Evolutionary conservation across 2,888 invertebrate species (phyloP).

Genomic region (Aspidapion aeneum): DNA sequence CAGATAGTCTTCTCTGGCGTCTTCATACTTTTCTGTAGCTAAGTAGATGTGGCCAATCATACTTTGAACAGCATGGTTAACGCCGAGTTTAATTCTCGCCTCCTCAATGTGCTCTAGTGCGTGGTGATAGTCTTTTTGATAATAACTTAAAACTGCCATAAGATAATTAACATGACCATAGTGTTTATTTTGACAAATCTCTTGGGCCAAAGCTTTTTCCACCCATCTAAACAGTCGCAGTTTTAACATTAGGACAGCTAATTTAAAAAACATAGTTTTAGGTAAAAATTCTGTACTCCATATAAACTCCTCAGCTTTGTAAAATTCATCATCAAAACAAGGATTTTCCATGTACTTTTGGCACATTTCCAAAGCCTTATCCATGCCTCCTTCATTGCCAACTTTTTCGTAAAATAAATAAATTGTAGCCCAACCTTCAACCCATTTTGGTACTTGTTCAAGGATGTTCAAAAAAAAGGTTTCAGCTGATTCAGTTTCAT

Average conservation of each 20-base stretch:
- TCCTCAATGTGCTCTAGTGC: conserved; percentile 40
- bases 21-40: conserved; percentile 30
- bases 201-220: conserved; percentile 39
- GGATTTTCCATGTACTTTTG: conserved; percentile 33
- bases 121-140: conserved; percentile 37
- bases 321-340: conserved; percentile 27
- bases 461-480: conserved; percentile 41
- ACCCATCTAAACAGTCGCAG: conserved; percentile 39
- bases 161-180: conserved; percentile 41
- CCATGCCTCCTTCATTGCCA: conserved; percentile 39
- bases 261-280: conserved; percentile 37
- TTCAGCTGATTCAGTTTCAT: conserved; percentile 40
- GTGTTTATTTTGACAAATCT: conserved; percentile 30
- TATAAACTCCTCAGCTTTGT: conserved; percentile 35
- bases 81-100: conserved; percentile 36
- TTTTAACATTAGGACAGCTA: conserved; percentile 40
- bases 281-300: conserved; percentile 39
- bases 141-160: conserved; percentile 40
- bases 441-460: conserved; percentile 37
- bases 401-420: conserved; percentile 40
- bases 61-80: conserved; percentile 36
- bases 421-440: conserved; percentile 44
- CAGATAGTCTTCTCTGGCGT: conserved; percentile 38
- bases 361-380: conserved; percentile 39
- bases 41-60: conserved; percentile 41